phyloP scores from a whole-genome alignment of 92 coral and sea anemone genomes.

The Siderastrea radians region DNA sequence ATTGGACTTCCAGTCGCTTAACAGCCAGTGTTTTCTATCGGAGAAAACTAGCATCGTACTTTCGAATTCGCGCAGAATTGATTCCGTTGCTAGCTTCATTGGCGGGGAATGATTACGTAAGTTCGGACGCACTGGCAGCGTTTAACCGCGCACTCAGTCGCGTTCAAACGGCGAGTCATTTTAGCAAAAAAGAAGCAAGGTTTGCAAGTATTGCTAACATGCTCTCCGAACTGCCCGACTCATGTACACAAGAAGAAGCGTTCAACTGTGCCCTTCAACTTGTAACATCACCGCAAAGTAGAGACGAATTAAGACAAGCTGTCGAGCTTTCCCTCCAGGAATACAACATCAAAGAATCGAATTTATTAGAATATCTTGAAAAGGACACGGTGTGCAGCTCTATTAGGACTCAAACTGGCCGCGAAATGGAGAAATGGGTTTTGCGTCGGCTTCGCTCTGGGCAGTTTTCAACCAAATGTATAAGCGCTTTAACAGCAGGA shows the following conservation, averaged over 20 bases:
- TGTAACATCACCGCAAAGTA: background rate
- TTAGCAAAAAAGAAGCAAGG: constrained; percentile 35
- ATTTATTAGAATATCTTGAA: constrained; percentile 62
- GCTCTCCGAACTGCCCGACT: constrained; percentile 49
- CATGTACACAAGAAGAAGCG: constrained; percentile 54
- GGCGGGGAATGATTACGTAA: constrained; percentile 90
- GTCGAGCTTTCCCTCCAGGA: constrained; percentile 76
- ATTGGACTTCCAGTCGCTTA: constrained; percentile 52
- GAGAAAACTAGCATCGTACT: constrained; percentile 64
- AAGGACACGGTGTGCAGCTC: constrained; percentile 46
- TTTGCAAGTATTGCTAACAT: constrained; percentile 70
- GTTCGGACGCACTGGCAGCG: constrained; percentile 51
- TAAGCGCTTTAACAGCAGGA: constrained; percentile 61
- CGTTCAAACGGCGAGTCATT: constrained; percentile 32
- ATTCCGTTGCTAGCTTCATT: constrained; percentile 90
- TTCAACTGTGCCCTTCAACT: constrained; percentile 48
- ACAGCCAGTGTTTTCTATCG: constrained; percentile 70
- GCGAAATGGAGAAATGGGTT: constrained; percentile 68
- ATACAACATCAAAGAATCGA: constrained; percentile 64
- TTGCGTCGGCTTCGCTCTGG: constrained; percentile 75
- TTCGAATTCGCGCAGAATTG: constrained; percentile 58
- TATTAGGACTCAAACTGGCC: constrained; percentile 43
- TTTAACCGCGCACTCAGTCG: constrained; percentile 62
- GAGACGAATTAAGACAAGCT: constrained; percentile 43
- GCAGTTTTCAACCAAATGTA: constrained; percentile 54